Conservation (phyloP, 2,888 invertebrate species). For the Morinoia aosen region DNA sequence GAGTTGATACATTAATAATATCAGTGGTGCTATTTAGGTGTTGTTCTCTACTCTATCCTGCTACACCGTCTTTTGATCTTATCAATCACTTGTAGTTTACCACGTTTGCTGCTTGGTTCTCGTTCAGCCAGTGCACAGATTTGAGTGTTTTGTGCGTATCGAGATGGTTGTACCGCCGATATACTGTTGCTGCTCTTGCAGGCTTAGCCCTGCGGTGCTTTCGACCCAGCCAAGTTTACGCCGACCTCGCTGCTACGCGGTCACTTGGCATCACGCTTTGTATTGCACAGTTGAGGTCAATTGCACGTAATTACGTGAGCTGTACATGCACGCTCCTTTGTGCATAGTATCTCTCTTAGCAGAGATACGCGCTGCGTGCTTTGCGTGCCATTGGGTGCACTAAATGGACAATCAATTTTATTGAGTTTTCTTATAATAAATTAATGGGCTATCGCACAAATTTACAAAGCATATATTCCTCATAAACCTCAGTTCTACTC, state of each 20-base stretch:
- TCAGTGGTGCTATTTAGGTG: too few species aligned
- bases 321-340: not conserved
- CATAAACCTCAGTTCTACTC: too few species aligned
- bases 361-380: not conserved
- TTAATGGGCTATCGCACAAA: not conserved
- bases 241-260: not conserved
- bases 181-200: too few species aligned
- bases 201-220: too few species aligned
- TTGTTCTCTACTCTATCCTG: too few species aligned
- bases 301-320: not conserved
- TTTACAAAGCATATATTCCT: not conserved
- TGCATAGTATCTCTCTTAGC: not conserved
- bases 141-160: not conserved
- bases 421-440: not conserved
- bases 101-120: too few species aligned
- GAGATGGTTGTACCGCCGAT: not conserved
- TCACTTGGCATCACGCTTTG: not conserved
- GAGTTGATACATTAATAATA: too few species aligned
- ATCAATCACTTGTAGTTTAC: too few species aligned
- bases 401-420: not conserved
- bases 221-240: too few species aligned
- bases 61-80: too few species aligned
- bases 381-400: not conserved
- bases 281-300: not conserved
- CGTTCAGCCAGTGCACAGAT: not conserved